phyloP scores from a whole-genome alignment of 2,888 invertebrate genomes.

The Vanessa cardui region DNA sequence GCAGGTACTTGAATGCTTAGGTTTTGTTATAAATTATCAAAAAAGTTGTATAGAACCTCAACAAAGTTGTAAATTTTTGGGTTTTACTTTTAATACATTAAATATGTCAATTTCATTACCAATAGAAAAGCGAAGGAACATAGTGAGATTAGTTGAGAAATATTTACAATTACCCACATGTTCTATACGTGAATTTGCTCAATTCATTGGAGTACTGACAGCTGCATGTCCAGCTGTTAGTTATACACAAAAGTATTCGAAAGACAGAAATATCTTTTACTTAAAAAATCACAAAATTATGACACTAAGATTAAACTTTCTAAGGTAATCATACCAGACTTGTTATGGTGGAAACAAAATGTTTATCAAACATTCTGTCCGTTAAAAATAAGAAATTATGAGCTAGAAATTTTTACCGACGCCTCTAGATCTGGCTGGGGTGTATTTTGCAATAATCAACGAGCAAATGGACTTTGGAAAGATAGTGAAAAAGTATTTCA shows the following conservation, averaged over 20 bases:
- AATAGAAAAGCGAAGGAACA: not conserved
- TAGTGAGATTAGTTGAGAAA: not conserved
- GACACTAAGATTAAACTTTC: not conserved
- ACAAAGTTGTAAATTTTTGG: not conserved
- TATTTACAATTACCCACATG: not conserved
- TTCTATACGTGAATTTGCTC: not conserved
- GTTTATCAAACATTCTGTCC: not conserved
- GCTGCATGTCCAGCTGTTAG: not conserved
- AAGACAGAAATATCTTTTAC: not conserved
- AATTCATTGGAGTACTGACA: not conserved
- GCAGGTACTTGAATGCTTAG: not conserved
- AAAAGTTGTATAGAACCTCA: too few species aligned
- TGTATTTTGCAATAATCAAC: not conserved
- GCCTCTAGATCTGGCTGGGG: not conserved
- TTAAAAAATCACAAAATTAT: not conserved
- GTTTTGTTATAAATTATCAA: not conserved
- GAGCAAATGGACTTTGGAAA: not conserved
- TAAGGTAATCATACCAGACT: not conserved
- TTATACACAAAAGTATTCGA: not conserved
- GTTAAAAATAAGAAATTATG: not conserved
- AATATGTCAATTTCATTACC: not conserved
- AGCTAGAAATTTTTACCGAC: constrained; percentile 1
- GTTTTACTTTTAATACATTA: not conserved
- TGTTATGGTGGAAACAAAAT: not conserved
- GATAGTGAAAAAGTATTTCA: not conserved